Percentiles rank a stretch among this genome's conserved stretches.
phyloP scores from a whole-genome alignment of 2,888 invertebrate species.

The Hirtodrosophila alboralis region DNA sequence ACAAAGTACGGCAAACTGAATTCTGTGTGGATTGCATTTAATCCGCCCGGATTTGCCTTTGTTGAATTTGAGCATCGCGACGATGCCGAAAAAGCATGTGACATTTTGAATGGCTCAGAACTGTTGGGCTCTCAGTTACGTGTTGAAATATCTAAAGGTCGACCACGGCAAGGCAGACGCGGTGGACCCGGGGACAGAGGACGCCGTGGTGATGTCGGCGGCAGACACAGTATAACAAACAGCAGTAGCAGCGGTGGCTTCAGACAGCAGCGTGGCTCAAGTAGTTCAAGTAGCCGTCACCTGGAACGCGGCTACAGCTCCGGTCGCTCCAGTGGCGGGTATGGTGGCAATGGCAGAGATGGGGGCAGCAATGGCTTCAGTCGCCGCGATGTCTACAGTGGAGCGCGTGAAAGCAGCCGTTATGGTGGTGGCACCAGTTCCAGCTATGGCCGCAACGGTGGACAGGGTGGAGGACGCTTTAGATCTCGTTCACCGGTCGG shows the following conservation, averaged over 20 bases:
- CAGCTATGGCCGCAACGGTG: conserved; percentile 85
- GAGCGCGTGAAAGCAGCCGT: conserved; percentile 76
- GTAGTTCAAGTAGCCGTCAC: conserved; percentile 73
- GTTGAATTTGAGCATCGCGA: conserved; percentile 95
- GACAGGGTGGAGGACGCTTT: conserved; percentile 82
- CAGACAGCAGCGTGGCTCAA: conserved; percentile 85
- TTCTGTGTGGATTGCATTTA: conserved; percentile 96
- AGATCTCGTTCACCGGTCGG: conserved; percentile 83
- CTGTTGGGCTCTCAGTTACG: conserved; percentile 93
- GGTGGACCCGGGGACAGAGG: conserved; percentile 85
- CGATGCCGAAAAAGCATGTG: conserved; percentile 95
- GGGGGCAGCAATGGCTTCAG: conserved; percentile 82
- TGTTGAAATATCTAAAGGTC: conserved; percentile 94
- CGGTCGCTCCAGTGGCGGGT: conserved; percentile 75
- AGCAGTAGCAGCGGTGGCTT: conserved; percentile 84
- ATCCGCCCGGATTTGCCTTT: conserved; percentile 97
- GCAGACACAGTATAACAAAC: conserved; percentile 85
- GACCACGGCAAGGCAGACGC: conserved; percentile 89
- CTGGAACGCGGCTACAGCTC: conserved; percentile 81
- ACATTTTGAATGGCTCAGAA: conserved; percentile 93
- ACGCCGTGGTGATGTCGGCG: conserved; percentile 84
- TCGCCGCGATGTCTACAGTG: conserved; percentile 79
- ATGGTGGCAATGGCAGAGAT: conserved; percentile 62
- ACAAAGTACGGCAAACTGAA: conserved; percentile 96
- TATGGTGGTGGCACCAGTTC: conserved; percentile 83